Conservation (phyloP, 2,888 invertebrate genomes). For the Clitarchus hookeri region DNA sequence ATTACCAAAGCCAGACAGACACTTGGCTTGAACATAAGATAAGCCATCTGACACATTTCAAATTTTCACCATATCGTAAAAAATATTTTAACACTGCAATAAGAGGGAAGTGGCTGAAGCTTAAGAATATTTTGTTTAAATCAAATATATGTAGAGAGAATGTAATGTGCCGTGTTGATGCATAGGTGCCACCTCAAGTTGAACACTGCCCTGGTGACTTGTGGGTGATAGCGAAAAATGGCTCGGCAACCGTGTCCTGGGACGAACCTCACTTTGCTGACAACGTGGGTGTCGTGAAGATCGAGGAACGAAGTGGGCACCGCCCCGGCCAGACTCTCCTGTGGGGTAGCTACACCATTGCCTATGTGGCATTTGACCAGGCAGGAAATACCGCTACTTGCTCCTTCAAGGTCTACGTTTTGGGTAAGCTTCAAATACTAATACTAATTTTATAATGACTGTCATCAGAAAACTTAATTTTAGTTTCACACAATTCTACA, state of each 20-base stretch:
- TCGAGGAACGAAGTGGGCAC: constrained; percentile 85
- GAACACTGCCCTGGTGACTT: constrained; percentile 92
- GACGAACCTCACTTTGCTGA: constrained; percentile 91
- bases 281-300: constrained; percentile 78
- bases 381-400: constrained; percentile 91
- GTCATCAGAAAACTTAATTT: no score
- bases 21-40: no score
- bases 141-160: neutral
- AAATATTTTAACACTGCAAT: no score
- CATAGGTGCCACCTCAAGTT: constrained; percentile 74
- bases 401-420: constrained; percentile 86
- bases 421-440: constrained; percentile 65
- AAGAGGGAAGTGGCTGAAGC: no score
- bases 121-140: no score
- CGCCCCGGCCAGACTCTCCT: constrained; percentile 84
- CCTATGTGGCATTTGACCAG: constrained; percentile 91
- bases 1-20: no score
- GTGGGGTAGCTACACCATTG: constrained; percentile 91
- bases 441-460: no score
- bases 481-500: no score
- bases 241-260: constrained; percentile 88
- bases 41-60: no score
- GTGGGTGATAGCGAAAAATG: constrained; percentile 92
- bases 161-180: neutral
- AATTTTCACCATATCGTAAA: no score